Base-by-base conservation (phyloP, 1,140 invertebrate species). In the Aporrectodea caliginosa region DNA sequence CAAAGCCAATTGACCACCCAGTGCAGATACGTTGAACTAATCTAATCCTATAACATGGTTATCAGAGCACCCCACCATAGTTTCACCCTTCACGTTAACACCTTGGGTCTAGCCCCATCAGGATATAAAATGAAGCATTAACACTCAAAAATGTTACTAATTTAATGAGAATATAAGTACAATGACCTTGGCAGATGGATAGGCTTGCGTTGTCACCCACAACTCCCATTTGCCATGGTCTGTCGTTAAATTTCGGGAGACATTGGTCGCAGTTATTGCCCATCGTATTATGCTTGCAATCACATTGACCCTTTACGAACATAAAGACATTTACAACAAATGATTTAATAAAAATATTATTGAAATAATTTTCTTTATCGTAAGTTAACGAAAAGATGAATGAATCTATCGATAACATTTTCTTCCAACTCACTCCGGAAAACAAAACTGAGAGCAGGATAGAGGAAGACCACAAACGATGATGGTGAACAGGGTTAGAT, bases 241-340 rank as follows among this genome's bases (percentile, higher is more conserved):
- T 30, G 71, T 80, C 73, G 69, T 80, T 80, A 70, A 33, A 80
- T 16, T 73, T 34, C 16, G 92, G 91, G 78, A 95, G 87, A 89
- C 96, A 98, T 84, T 92, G 92, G 82, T 98, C 95, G 85, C 96
- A 91, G 69, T 83, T 69, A 35, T 33, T 86, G 1, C 96, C 97
- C n/a, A 92, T 94, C 1, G 96, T 98, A 83, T 97, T 96, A 86
- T 97, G 94, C 75, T 97, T 95, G 86, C 96, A 98, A 0, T 68
- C 22, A 58, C 79, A 80, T 58, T 58, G 43, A 58, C 43, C 43
- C 6, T 6, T 58, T 58, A 6, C 73, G 2, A 12, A 58, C 43
- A 58, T 6, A 58, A 58, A 58, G 22, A 22, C 43, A 58, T 58
- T 12, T 58, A 58, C 43, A 58, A 58, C 43, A 12, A 12, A 58